Base-by-base conservation (phyloP, 2,113 vertebrate species). In the Suncus etruscus region DNA sequence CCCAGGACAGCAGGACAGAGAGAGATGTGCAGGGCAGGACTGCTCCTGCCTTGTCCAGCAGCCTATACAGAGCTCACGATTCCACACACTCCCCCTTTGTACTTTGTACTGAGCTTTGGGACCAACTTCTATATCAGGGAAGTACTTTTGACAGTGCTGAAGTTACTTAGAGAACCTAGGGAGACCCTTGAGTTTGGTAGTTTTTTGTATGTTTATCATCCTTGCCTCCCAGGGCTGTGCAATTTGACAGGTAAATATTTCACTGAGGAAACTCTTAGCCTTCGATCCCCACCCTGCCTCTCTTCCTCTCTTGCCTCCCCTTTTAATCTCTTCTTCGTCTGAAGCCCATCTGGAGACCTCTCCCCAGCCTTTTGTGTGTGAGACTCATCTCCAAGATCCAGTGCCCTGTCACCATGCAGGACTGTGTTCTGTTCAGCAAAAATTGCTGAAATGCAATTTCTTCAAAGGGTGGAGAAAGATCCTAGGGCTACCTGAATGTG, bases 181-280 rank as follows among this genome's bases (percentile, higher is more conserved):
- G 31, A 18, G 24, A 65, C 72, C 14, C 27, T 24, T 77, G n/a
- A 77, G 51, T 75, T 92, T 29, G 1, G 51, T 54, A 15, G 51
- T 10, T 54, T 54, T 39, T 39, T 39, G 39, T 39, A 39, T 73
- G 74, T 76, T 85, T 76, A 70, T 91, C 61, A 72, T 89, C 25
- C 39, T 39, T 39, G 39, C 39, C 51, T 89, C 3, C 58, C n/a
- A 14, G 29, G 50, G 50, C 73, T 65, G 61, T 61, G 77, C 75
- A 32, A 47, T 77, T 83, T 83, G 82, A 91, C 86, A 89, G 81
- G 66, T 39, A 76, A 61, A 70, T 93, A 24, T 61, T 77, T 89
- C 72, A 77, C 68, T 88, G 18, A 4, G 0, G 15, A 24, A 61
- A 47, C 50, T n/a, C 39, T 45, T 47, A 9, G 31, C 48, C 48